Base-by-base conservation (phyloP, 2,888 invertebrate species). In the Panopea generosa region DNA sequence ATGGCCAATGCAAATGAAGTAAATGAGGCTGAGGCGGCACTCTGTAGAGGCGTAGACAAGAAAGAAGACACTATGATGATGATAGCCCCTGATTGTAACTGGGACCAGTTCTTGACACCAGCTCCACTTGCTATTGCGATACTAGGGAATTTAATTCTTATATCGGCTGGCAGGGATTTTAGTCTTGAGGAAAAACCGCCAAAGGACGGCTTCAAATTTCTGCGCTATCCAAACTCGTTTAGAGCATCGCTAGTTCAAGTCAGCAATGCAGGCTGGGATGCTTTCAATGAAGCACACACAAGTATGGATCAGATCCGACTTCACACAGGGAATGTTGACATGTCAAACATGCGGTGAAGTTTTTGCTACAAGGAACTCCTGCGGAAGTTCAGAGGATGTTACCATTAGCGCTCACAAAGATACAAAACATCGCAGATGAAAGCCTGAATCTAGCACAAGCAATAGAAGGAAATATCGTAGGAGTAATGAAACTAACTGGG, bases 81-180 rank as follows among this genome's bases (percentile, higher is more conserved):
- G 9, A 53, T 53, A 26, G 9, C 26, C 4, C 26, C 26, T 27
- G 53, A 53, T 11, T 4, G n/a, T 18, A 53, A 27, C 27, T 53
- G 53, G 53, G 53, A 53, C 14, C 53, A 53, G 27, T 53, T 53
- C 14, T 11, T 53, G 26, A 53, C 53, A 9, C 53, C 53, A 26
- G 38, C 33, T 38, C 18, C 55, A 27, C 11, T 2, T 33, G 33
- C 33, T 4, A 33, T 33, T 7, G 33, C 33, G 4, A 33, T 33
- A 7, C 33, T 33, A 7, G 33, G 33, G 11, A 11, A 33, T 11
- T 33, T 33, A 11, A 33, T 33, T 7, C 11, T 33, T 7, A 33
- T 33, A 7, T 33, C 33, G 4, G 33, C 33, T 33, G 33, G 11
- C 33, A 33, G 6, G 11, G 33, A 33, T 33, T 33, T 33, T 11